Evolutionary conservation across 2,888 invertebrate species (phyloP), one percentile per base, ranked within the genome.

Genomic region (Tenthredo distinguenda): DNA sequence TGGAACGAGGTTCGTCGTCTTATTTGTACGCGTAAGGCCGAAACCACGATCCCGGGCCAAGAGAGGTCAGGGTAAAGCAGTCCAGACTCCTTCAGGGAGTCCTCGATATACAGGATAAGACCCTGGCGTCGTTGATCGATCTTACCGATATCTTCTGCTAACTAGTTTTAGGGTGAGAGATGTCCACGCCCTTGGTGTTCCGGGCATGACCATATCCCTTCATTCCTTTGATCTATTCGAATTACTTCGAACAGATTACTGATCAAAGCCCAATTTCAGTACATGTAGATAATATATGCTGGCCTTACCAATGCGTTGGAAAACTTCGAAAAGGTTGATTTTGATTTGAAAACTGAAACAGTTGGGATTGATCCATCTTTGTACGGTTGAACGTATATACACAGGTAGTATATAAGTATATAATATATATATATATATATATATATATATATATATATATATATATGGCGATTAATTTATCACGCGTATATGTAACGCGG

Each of bases 1-100:
- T 65, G 40, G 43, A 62, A 40, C 2, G 83, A 47, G 65, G 47
- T 31, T 31, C 15, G 26, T 71, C 50, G 83, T 68, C 81, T 68
- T 71, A 83, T 83, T 83, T 83, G 83, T 83, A 68, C 40, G 68
- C 50, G 83, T 71, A 34, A 68, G 83, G 83, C 26, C 21, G 47
- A 71, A 68, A 65, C 83, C 68, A 40, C 68, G 83, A 83, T 68
- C 68, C 83, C 47, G 47, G 71, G 83, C 31, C 43, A 68, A 68
- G 26, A n/a, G 37, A 68, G 31, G 47, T 34, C 47, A 68, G 47
- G 83, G 71, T n/a, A 18, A 81, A 15, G 18, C 79, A 34, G 43
- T 26, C 68, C 9, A 47, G 40, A 68, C 40, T 62, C 81, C 58
- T 81, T 62, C 62, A 3, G 47, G 50, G 18, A 83, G 83, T 68